phyloP scores from a whole-genome alignment of 2,888 invertebrate species.

The Aspidiotus rigidus region DNA sequence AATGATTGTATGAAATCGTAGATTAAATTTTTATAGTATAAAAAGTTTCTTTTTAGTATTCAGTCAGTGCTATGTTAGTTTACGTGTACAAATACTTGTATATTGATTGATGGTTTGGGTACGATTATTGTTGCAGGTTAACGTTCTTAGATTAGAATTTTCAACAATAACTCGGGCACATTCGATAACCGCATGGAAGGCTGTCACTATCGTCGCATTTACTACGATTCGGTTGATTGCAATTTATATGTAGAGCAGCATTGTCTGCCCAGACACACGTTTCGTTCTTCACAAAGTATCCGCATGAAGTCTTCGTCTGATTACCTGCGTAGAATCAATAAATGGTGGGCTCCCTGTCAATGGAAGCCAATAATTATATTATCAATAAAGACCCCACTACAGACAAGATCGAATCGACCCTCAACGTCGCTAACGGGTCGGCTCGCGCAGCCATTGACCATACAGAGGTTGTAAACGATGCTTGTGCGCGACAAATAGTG shows the following conservation, averaged over 20 bases:
- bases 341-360: constrained; percentile 31
- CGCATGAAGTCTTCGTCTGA: constrained; percentile 26
- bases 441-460: constrained; percentile 1
- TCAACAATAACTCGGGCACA: constrained; percentile 14
- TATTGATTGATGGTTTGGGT: too few species aligned
- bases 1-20: too few species aligned
- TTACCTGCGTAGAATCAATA: constrained; percentile 12
- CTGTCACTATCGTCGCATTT: constrained; percentile 22
- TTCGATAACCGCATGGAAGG: constrained; percentile 30
- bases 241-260: constrained; percentile 22
- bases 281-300: constrained; percentile 15
- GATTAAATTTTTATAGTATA: too few species aligned
- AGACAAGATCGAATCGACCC: background rate
- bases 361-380: constrained; percentile 24
- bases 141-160: constrained; percentile 8
- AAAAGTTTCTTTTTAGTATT: too few species aligned
- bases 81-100: too few species aligned
- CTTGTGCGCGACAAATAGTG: constrained; percentile 14
- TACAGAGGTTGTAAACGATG: constrained; percentile 1
- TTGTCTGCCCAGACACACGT: constrained; percentile 9
- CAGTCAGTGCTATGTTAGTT: too few species aligned
- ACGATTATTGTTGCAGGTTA: constrained; percentile 10
- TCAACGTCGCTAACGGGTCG: constrained; percentile 15
- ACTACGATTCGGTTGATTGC: constrained; percentile 27
- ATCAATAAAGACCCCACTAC: constrained; percentile 8